These are phyloP conservation scores for Chaetodon trifasciatus DNA, from an alignment of 2,797 vertebrate genomes.

Conservation along the genomic window DNA sequence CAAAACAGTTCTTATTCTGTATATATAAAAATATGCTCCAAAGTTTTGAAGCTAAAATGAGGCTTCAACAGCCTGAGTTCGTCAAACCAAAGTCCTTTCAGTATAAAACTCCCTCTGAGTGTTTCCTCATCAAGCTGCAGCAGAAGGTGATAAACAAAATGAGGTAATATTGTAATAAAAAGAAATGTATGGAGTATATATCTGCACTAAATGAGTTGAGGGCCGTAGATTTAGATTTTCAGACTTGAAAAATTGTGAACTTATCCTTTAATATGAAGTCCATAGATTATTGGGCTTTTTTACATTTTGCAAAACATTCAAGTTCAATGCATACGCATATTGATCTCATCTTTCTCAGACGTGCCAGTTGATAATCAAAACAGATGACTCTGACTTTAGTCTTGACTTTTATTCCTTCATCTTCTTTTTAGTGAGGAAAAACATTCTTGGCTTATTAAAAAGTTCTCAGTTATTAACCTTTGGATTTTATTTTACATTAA, in stretches of 20 bases:
- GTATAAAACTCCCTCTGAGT: background rate
- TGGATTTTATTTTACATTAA: background rate
- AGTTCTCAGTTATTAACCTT: background rate
- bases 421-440: background rate
- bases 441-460: background rate
- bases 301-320: background rate
- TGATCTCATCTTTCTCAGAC: background rate
- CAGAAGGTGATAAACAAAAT: background rate
- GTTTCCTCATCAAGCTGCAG: background rate
- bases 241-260: background rate
- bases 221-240: too few species aligned
- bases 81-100: background rate
- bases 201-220: background rate
- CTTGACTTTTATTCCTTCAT: background rate
- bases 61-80: background rate
- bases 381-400: background rate
- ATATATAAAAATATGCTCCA: too few species aligned
- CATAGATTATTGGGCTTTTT: background rate
- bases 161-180: background rate
- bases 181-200: background rate
- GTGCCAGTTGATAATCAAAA: background rate
- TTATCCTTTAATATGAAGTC: background rate
- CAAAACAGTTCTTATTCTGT: background rate
- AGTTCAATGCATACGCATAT: background rate
- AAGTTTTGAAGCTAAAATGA: background rate